Evolutionary conservation across 2,797 vertebrate genomes (phyloP), one percentile per base, ranked within the genome.

Genomic region (Syncerus caffer): DNA sequence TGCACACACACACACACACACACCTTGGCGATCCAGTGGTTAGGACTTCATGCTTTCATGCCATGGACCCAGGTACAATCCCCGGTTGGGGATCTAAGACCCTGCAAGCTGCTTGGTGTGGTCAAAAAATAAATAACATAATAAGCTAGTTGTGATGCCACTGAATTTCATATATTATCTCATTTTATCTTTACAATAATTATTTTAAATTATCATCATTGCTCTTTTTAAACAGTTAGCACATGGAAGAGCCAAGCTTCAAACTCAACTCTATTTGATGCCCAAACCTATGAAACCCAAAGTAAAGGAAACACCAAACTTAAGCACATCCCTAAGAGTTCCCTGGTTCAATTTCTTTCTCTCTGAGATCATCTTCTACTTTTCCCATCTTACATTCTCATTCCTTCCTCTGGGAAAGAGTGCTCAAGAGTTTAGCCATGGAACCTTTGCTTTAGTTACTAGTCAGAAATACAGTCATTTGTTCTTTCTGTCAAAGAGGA

Each of bases 151-250:
- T 62, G 7, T n/a, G n/a, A 84, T 76, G 79, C 64, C 67, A 25
- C 1, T 45, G 19, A 62, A 55, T 64, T 53, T 76, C 10, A 84
- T 14, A 25, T 64, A n/a, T 50, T 16, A 47, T 55, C 27, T 92
- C 83, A 51, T 60, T 74, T 76, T 85, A 93, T n/a, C 67, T 79
- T 78, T 78, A 89, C 15, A 50, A 64, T 53, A 53, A 51, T 38
- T 51, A n/a, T 51, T 92, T 78, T 31, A 89, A 92, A 51, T 78
- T 86, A 92, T 85, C 29, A 19, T 51, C 19, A 7, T 14, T n/a
- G 31, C 17, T 90, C 19, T 15, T 31, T 47, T 53, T 53, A 89
- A 84, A 79, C 14, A 85, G n/a, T 23, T 38, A 38, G 34, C 38
- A 42, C 12, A 50, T 3, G 34, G 45, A 12, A 93, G 79, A 90